These are phyloP conservation scores for Pipistrellus pygmaeus DNA, from an alignment of 2,797 vertebrate species.

Conservation along the genomic window DNA sequence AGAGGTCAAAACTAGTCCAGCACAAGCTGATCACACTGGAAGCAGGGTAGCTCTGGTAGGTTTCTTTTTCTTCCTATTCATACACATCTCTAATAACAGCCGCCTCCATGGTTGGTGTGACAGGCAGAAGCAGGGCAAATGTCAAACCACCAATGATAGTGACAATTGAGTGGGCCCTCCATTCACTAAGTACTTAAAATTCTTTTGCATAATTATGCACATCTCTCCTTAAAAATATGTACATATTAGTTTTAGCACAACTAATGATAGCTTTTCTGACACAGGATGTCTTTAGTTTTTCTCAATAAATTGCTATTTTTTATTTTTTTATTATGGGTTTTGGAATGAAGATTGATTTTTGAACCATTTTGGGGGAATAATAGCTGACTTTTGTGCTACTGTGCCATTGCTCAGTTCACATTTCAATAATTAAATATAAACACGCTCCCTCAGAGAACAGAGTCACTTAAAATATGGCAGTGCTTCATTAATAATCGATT, in stretches of 20 bases:
- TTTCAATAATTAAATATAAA: constrained; percentile 84
- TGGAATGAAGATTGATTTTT: constrained; percentile 83
- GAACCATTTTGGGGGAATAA: constrained; percentile 75
- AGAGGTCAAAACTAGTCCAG: constrained; percentile 47
- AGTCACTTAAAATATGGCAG: constrained; percentile 82
- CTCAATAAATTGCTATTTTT: constrained; percentile 82
- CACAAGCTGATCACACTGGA: background rate
- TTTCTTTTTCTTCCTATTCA: constrained; percentile 11
- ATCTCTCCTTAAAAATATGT: constrained; percentile 70
- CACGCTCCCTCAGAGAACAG: constrained; percentile 69
- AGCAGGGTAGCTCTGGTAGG: background rate
- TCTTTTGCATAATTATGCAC: constrained; percentile 71
- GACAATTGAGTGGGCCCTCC: constrained; percentile 66
- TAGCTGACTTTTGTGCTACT: constrained; percentile 79
- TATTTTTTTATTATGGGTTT: constrained; percentile 81
- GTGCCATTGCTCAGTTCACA: constrained; percentile 70
- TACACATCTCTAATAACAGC: constrained; percentile 66
- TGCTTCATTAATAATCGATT: constrained; percentile 86
- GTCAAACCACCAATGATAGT: constrained; percentile 74
- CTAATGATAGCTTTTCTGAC: constrained; percentile 81
- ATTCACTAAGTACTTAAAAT: constrained; percentile 37
- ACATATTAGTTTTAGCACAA: constrained; percentile 75
- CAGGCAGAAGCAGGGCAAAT: constrained; percentile 83
- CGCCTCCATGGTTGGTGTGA: constrained; percentile 66
- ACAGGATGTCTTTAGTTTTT: constrained; percentile 85